These are phyloP conservation scores for Lycocorax pyrrhopterus DNA, from an alignment of 2,113 vertebrate genomes.

Conservation along the genomic window DNA sequence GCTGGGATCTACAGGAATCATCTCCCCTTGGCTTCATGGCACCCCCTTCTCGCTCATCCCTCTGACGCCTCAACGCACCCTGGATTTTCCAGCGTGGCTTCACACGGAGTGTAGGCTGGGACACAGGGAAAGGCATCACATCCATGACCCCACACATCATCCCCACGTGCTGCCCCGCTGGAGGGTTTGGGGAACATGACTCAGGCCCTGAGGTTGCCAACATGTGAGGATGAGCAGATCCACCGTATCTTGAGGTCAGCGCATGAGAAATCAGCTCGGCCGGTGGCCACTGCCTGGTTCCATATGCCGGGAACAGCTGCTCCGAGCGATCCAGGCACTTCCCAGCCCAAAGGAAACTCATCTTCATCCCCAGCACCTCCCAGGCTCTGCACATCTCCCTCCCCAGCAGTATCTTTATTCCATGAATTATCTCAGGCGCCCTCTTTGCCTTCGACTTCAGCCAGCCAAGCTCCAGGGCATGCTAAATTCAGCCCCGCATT, in stretches of 20 bases:
- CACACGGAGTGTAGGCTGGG: rapidly evolving
- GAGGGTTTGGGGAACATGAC: not conserved
- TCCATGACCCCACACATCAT: not conserved
- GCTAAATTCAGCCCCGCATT: slow-evolving; percentile 51
- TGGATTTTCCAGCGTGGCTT: not conserved
- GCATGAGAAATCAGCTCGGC: not conserved
- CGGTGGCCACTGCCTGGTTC: not conserved
- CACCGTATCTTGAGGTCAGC: not conserved
- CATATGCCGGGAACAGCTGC: not conserved
- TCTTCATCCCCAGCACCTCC: not conserved
- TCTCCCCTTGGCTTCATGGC: not conserved
- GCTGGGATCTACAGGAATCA: not conserved
- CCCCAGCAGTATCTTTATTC: not conserved
- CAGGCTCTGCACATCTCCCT: not conserved
- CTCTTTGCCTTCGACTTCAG: not conserved
- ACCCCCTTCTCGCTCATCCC: not conserved
- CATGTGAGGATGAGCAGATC: not conserved
- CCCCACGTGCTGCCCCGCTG: not conserved
- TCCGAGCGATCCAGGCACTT: rapidly evolving
- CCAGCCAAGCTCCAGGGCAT: not conserved
- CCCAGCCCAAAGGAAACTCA: not conserved
- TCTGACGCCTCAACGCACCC: not conserved
- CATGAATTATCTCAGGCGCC: not conserved
- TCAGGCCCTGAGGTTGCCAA: not conserved
- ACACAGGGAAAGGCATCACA: not conserved